Conservation (phyloP, 2,888 invertebrate genomes). For the Mallateleia sp. region DNA sequence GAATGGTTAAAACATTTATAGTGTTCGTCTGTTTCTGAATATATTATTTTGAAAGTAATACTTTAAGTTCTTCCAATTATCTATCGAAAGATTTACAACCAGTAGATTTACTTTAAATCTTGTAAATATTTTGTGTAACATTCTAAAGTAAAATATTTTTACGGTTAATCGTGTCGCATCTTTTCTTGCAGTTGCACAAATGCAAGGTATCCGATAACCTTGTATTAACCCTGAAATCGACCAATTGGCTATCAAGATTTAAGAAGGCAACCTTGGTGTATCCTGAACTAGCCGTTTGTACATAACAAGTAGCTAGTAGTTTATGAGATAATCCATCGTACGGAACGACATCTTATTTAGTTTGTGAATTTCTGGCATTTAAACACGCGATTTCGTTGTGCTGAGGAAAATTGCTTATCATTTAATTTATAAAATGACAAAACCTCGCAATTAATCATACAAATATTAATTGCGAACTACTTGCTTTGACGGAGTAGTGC, state of each 20-base stretch:
- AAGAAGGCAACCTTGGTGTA: conserved; percentile 66
- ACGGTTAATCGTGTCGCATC: conserved; percentile 59
- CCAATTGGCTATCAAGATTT: conserved; percentile 73
- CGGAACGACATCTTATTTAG: conserved; percentile 60
- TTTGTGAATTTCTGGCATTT: conserved; percentile 44
- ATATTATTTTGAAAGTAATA: no score
- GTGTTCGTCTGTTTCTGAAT: no score
- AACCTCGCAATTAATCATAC: conserved; percentile 7
- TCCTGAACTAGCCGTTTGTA: conserved; percentile 53
- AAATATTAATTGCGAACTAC: neutral
- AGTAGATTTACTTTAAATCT: no score
- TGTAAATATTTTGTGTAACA: conserved; percentile 48
- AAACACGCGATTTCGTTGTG: conserved; percentile 17
- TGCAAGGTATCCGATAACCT: conserved; percentile 68
- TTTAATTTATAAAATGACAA: neutral
- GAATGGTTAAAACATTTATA: neutral
- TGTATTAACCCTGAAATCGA: conserved; percentile 71
- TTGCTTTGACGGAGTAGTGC: neutral
- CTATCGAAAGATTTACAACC: no score
- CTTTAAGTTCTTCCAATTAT: neutral
- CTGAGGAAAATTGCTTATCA: conserved; percentile 7
- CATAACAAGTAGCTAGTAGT: conserved; percentile 61
- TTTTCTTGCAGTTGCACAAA: conserved; percentile 63
- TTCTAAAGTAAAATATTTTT: conserved; percentile 53
- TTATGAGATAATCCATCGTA: conserved; percentile 69